Conservation (phyloP, 2,797 vertebrate genomes). For the Neostethus bicornis region DNA sequence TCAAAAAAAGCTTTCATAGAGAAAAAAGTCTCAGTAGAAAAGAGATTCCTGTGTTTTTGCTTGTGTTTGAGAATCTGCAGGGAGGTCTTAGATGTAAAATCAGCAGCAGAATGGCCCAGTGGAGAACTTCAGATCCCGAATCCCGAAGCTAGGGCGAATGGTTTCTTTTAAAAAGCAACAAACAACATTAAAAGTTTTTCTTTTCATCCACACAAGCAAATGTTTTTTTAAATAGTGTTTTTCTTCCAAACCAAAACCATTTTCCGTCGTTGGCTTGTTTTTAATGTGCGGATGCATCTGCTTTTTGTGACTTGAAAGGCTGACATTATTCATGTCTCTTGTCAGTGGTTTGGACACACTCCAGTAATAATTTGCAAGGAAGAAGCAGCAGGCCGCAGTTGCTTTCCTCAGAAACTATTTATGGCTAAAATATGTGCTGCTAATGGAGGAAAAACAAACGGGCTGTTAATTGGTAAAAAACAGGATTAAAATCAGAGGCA, state of each 20-base stretch:
- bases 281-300: constrained; percentile 32
- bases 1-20: too few species aligned
- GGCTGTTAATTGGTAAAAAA: not conserved
- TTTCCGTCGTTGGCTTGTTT: constrained; percentile 2
- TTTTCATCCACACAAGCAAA: too few species aligned
- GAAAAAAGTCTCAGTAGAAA: too few species aligned
- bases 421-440: too few species aligned
- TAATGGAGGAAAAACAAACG: not conserved
- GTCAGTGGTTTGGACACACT: constrained; percentile 37
- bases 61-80: not conserved
- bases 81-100: not conserved
- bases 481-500: not conserved
- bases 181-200: too few species aligned
- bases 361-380: constrained; percentile 13
- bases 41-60: not conserved
- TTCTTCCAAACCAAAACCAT: not conserved
- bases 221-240: constrained; percentile 8
- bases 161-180: too few species aligned
- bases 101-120: not conserved
- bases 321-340: constrained; percentile 48
- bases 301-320: constrained; percentile 31
- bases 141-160: too few species aligned
- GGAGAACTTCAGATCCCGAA: too few species aligned
- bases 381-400: too few species aligned
- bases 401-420: too few species aligned